phyloP scores from a whole-genome alignment of 2,888 invertebrate genomes.

The Abrostola tripartita region DNA sequence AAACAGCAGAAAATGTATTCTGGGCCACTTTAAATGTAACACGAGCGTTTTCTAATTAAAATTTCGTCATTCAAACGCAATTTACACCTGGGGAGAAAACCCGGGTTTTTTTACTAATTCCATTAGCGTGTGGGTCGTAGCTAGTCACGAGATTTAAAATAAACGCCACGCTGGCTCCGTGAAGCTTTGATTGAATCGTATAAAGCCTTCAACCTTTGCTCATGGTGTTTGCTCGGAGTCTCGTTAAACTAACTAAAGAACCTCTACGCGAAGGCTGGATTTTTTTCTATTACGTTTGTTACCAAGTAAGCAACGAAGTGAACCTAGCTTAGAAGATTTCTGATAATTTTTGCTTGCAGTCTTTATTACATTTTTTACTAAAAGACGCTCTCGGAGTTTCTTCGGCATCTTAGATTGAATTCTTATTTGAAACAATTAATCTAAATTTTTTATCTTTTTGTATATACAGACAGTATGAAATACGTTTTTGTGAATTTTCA shows the following conservation, averaged over 20 bases:
- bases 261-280: slow-evolving; percentile 21
- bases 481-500: background rate
- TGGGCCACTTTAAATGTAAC: slow-evolving; percentile 37
- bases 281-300: slow-evolving; percentile 16
- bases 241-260: slow-evolving; percentile 67
- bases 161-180: slow-evolving; percentile 10
- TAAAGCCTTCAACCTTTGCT: slow-evolving; percentile 63
- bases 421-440: background rate
- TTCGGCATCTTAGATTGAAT: too few species aligned
- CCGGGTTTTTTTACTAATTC: slow-evolving; percentile 37
- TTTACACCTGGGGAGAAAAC: slow-evolving; percentile 32
- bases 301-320: slow-evolving; percentile 12
- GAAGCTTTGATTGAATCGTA: slow-evolving; percentile 62
- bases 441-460: background rate
- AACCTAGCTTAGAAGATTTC: background rate
- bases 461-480: background rate
- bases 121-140: slow-evolving; percentile 29
- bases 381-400: background rate
- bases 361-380: background rate
- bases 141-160: slow-evolving; percentile 34
- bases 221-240: slow-evolving; percentile 61
- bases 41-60: slow-evolving; percentile 53
- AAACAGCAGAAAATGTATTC: slow-evolving; percentile 53
- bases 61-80: slow-evolving; percentile 49
- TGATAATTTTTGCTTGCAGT: background rate